Percentiles rank a stretch among this genome's conserved stretches.
These are phyloP conservation scores for Gymnocephalus cernua DNA, from an alignment of 2,113 vertebrate species.

Conservation along the genomic window DNA sequence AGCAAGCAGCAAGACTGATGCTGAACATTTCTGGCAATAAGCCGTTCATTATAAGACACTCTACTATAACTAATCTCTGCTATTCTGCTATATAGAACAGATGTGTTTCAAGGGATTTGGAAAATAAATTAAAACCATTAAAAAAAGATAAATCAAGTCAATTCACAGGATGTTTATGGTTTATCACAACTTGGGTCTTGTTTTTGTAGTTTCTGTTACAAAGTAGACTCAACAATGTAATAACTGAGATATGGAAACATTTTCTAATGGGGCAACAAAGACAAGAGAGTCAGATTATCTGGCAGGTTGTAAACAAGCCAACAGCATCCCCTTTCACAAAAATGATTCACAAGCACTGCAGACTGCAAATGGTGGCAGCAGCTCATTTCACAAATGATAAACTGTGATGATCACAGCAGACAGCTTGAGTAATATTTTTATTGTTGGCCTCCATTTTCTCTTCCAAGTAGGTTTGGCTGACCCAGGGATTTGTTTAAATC, in stretches of 20 bases:
- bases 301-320: constrained; percentile 41
- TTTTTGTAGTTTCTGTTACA: neutral
- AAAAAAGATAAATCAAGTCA: constrained; percentile 25
- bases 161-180: constrained; percentile 1
- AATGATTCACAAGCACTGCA: constrained; percentile 26
- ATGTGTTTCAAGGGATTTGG: neutral
- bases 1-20: constrained; percentile 12
- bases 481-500: constrained; percentile 10
- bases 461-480: neutral
- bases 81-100: neutral
- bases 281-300: constrained; percentile 20
- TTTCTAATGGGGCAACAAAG: constrained; percentile 16
- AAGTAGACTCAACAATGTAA: constrained; percentile 1
- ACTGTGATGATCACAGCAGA: constrained; percentile 21
- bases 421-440: constrained; percentile 17
- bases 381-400: constrained; percentile 30
- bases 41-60: neutral
- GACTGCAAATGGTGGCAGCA: constrained; percentile 9
- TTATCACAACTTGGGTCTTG: neutral
- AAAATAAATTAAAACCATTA: neutral
- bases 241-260: constrained; percentile 25
- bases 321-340: constrained; percentile 22
- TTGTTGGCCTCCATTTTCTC: constrained; percentile 10
- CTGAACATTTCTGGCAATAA: constrained; percentile 22
- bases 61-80: constrained; percentile 5